Conservation (phyloP, 2,888 invertebrate species). For the Chloroclystis v-ata region DNA sequence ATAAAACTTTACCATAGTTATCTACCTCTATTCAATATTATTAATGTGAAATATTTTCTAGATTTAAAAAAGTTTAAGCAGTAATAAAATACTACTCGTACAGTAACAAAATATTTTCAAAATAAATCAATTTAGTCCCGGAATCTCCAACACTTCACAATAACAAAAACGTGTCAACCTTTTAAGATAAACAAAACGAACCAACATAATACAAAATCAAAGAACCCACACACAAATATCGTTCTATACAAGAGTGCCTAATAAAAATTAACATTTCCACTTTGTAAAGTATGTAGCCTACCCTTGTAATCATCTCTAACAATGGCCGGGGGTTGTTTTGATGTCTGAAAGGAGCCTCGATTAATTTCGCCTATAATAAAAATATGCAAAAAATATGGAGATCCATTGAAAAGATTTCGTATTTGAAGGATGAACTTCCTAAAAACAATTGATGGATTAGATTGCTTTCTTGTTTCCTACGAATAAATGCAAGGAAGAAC, state of each 20-base stretch:
- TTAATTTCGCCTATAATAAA: slow-evolving; percentile 68
- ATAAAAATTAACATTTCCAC: slow-evolving; percentile 73
- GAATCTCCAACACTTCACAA: too few species aligned
- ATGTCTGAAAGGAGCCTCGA: slow-evolving; percentile 67
- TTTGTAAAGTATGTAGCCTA: slow-evolving; percentile 51
- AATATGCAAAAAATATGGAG: slow-evolving; percentile 49
- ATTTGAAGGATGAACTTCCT: slow-evolving; percentile 12
- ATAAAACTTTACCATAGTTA: too few species aligned
- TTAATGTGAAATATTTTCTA: too few species aligned
- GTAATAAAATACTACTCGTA: too few species aligned
- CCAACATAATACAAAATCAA: slow-evolving; percentile 2
- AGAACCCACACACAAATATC: slow-evolving; percentile 35
- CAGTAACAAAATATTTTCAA: too few species aligned
- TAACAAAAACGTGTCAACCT: background rate
- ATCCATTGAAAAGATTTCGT: slow-evolving; percentile 35
- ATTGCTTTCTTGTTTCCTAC: slow-evolving; percentile 5
- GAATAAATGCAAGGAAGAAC: background rate
- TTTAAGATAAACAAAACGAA: background rate
- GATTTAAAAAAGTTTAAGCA: too few species aligned
- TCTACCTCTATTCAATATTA: too few species aligned
- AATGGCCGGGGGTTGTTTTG: slow-evolving; percentile 69
- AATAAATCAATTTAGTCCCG: too few species aligned
- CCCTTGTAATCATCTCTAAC: slow-evolving; percentile 69
- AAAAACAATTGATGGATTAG: slow-evolving; percentile 14
- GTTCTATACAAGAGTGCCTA: slow-evolving; percentile 49